Base-by-base conservation (phyloP, 2,113 vertebrate species). In the Colinus virginianus region DNA sequence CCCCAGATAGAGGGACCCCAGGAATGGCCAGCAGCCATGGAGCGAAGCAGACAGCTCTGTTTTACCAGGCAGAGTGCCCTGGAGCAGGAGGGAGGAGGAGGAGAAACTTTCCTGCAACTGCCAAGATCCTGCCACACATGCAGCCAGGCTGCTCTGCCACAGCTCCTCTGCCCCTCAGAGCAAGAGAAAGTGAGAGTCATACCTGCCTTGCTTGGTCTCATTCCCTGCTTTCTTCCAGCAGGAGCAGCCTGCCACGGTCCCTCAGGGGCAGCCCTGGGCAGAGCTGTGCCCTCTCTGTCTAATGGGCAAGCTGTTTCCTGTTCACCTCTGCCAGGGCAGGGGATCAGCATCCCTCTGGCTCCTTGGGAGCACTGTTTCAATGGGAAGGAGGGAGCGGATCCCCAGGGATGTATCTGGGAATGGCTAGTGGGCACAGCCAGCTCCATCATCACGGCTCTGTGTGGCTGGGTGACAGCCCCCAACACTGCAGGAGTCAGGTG, bases 51-150 rank as follows among this genome's bases (percentile, higher is more conserved):
- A 53, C 26, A 10, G 76, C 87, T 95, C 32, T 51, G 88, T 96
- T 81, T 92, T 43, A 69, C 78, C 81, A 88, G 96, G 96, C 96
- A 97, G 91, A 51, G 81, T 93, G 93, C 97, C 88, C 93, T 76
- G 59, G 84, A 93, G 94, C 90, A 40, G 69, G 90, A 61, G 79
- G 74, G 78, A 91, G 89, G 78, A 95, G 89, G 70, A 93, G 75
- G 28, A 93, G 88, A 70, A 95, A 72, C 66, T 71, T 51, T 78
- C 53, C 70, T 90, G 90, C 64, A 59, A 53, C 66, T 93, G 97
- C 96, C 96, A 97, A 94, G 70, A 84, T 84, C 75, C 30, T 30
- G 79, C 13, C 5, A 42, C 19, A 64, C 89, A 87, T 62, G 4
- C 84, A 74, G 55, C 89, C 72, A 58, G 0, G 46, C n/a, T n/a